Evolutionary conservation across 2,888 invertebrate genomes (phyloP).

Genomic region (Abscondita cerata): DNA sequence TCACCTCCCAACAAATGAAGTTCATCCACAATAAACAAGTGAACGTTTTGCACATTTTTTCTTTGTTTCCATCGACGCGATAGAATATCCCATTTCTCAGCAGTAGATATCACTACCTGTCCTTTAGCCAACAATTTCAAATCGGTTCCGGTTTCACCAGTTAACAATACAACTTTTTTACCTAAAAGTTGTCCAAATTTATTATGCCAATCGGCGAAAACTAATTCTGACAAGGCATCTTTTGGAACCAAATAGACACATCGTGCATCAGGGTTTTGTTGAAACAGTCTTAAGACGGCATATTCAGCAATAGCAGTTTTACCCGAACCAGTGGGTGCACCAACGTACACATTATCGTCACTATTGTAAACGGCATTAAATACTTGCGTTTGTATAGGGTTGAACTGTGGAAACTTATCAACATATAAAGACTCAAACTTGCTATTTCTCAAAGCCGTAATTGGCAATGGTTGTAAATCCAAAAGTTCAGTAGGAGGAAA

Average conservation of each 20-base stretch:
- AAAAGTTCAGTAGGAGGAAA: conserved; percentile 96
- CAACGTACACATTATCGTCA: conserved; percentile 97
- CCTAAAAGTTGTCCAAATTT: conserved; percentile 85
- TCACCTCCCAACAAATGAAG: conserved; percentile 89
- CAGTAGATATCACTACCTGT: conserved; percentile 95
- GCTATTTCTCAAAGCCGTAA: conserved; percentile 88
- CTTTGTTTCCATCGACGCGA: conserved; percentile 99
- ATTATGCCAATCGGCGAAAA: conserved; percentile 90
- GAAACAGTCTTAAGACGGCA: conserved; percentile 87
- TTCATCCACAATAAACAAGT: conserved; percentile 96
- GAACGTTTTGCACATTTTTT: conserved; percentile 96
- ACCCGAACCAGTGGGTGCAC: conserved; percentile 90
- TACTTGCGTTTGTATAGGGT: conserved; percentile 98
- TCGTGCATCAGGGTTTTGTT: conserved; percentile 76
- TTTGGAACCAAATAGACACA: conserved; percentile 94
- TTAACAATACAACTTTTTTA: conserved; percentile 87
- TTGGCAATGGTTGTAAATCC: conserved; percentile 95
- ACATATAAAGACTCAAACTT: conserved; percentile 86
- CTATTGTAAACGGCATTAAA: conserved; percentile 98
- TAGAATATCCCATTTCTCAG: conserved; percentile 98
- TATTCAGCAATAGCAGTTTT: conserved; percentile 97
- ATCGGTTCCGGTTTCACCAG: conserved; percentile 97
- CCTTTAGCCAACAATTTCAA: conserved; percentile 91
- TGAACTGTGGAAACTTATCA: conserved; percentile 91
- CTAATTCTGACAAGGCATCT: conserved; percentile 88